Conservation (phyloP, 2,888 invertebrate genomes). For the Caenorhabditis parvicauda region DNA sequence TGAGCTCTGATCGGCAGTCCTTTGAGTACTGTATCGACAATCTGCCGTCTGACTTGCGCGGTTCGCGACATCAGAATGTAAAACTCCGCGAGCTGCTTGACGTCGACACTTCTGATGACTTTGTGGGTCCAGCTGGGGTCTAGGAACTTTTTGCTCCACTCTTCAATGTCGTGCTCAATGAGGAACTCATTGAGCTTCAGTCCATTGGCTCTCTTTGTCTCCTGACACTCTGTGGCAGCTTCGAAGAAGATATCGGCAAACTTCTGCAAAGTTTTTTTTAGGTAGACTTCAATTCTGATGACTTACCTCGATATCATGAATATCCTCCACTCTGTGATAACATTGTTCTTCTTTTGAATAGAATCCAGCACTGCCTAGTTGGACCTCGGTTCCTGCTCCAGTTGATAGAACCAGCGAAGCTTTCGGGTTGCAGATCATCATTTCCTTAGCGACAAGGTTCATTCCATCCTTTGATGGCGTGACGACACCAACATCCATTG, state of each 20-base stretch:
- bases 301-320: slow-evolving; percentile 36
- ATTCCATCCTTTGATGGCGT: slow-evolving; percentile 57
- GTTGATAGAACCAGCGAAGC: slow-evolving; percentile 48
- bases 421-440: slow-evolving; percentile 51
- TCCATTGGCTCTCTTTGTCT: slow-evolving; percentile 18
- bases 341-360: slow-evolving; percentile 39
- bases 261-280: slow-evolving; percentile 8
- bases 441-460: slow-evolving; percentile 56
- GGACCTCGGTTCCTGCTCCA: slow-evolving; percentile 54
- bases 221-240: slow-evolving; percentile 39
- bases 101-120: slow-evolving; percentile 46
- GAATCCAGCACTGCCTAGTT: slow-evolving; percentile 50
- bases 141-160: slow-evolving; percentile 55
- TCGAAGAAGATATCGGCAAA: slow-evolving; percentile 44
- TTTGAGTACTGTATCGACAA: slow-evolving; percentile 51
- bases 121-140: slow-evolving; percentile 58
- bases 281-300: background rate
- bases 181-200: slow-evolving; percentile 45
- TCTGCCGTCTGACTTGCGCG: slow-evolving; percentile 49
- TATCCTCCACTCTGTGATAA: slow-evolving; percentile 50
- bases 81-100: slow-evolving; percentile 48
- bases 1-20: slow-evolving; percentile 49
- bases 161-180: slow-evolving; percentile 53
- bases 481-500: slow-evolving; percentile 59
- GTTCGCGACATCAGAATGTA: slow-evolving; percentile 51